phyloP scores from a whole-genome alignment of 1,140 invertebrate species.

The Eubasilissa regina region DNA sequence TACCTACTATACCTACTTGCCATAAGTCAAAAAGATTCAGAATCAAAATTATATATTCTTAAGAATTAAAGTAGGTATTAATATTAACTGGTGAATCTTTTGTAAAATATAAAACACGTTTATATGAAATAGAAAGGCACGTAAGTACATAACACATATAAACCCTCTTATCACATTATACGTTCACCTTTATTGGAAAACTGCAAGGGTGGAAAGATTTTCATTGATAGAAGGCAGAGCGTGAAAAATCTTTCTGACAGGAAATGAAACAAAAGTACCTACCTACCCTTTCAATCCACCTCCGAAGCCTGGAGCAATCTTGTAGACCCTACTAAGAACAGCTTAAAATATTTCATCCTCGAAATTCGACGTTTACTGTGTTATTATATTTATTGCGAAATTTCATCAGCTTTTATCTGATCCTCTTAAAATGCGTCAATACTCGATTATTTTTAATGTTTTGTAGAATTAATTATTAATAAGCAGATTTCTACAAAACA shows the following conservation, averaged over 20 bases:
- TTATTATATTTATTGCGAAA: too few species aligned
- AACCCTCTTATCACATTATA: constrained; percentile 53
- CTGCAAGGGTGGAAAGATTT: constrained; percentile 57
- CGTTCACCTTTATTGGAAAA: constrained; percentile 60
- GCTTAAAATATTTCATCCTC: not conserved
- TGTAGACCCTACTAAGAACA: constrained; percentile 9
- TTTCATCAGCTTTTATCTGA: too few species aligned
- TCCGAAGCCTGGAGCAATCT: constrained; percentile 24
- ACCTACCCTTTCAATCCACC: not conserved
- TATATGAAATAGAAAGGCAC: not conserved
- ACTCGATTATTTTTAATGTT: too few species aligned
- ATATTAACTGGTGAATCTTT: too few species aligned
- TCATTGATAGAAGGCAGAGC: constrained; percentile 55
- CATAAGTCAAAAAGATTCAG: too few species aligned
- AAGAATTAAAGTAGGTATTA: too few species aligned
- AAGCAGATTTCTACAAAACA: too few species aligned
- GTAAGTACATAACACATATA: not conserved
- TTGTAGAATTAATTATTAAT: too few species aligned
- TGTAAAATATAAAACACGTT: too few species aligned
- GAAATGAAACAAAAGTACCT: constrained; percentile 58
- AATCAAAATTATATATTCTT: too few species aligned
- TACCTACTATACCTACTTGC: too few species aligned
- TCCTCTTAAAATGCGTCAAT: too few species aligned
- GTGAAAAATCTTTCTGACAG: constrained; percentile 58
- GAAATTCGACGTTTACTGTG: not conserved